Percentiles rank a stretch among this genome's conserved stretches.
Evolutionary conservation across 92 coral and sea anemone genomes (phyloP).

Genomic region (Zoanthus sansibaricus): DNA sequence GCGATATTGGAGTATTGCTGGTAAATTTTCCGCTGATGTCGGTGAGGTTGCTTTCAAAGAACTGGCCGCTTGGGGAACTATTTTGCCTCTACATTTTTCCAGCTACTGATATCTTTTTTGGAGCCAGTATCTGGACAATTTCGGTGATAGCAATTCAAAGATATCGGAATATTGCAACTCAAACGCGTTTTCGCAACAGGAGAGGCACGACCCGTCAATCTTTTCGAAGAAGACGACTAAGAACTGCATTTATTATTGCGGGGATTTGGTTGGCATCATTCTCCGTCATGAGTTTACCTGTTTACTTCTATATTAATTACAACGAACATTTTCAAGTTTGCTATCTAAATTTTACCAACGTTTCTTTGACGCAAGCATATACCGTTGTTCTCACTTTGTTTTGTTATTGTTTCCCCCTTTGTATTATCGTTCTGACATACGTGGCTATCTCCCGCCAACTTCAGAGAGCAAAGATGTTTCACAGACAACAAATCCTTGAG

Average conservation of each 20-base stretch:
- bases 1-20: conserved; percentile 37
- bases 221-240: neutral
- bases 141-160: conserved; percentile 38
- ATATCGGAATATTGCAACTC: conserved; percentile 43
- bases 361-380: neutral
- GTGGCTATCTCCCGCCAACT: conserved; percentile 42
- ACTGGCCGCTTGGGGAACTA: conserved; percentile 27
- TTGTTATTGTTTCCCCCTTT: conserved; percentile 20
- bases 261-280: conserved; percentile 34
- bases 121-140: conserved; percentile 45
- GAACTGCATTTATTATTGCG: conserved; percentile 18
- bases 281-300: conserved; percentile 27
- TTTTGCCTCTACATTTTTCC: conserved; percentile 37
- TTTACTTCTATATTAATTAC: conserved; percentile 6
- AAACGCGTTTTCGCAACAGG: conserved; percentile 22
- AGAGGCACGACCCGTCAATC: conserved; percentile 23
- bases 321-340: neutral
- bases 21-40: conserved; percentile 33
- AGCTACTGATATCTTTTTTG: conserved; percentile 40
- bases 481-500: conserved; percentile 7
- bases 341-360: neutral
- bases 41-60: neutral
- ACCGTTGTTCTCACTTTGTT: neutral
- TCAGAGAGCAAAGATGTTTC: conserved; percentile 16
- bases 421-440: conserved; percentile 21